Percentiles rank a stretch among this genome's conserved stretches.
These are phyloP conservation scores for Volucella inanis DNA, from an alignment of 2,888 invertebrate genomes.

Conservation along the genomic window DNA sequence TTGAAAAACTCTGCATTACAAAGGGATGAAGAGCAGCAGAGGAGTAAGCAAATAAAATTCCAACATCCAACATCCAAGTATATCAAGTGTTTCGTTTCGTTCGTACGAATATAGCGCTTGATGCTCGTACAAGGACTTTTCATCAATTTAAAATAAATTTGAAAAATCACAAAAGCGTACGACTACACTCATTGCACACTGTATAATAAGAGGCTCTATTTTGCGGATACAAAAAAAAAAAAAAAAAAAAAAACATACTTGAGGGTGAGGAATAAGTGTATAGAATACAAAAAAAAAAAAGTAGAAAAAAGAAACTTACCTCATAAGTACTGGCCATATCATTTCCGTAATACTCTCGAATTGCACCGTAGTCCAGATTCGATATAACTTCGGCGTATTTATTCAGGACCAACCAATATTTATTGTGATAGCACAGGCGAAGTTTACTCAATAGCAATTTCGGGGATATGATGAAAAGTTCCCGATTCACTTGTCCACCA, in stretches of 20 bases:
- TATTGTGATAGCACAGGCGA: conserved; percentile 82
- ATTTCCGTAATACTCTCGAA: conserved; percentile 81
- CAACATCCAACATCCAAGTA: conserved; percentile 19
- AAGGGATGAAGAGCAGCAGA: not conserved
- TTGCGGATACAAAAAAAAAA: not conserved
- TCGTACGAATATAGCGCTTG: not conserved
- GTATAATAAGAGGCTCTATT: conserved; percentile 38
- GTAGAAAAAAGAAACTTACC: conserved; percentile 78
- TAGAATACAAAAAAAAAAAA: not conserved
- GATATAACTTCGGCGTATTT: conserved; percentile 83
- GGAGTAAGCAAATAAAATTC: conserved; percentile 52
- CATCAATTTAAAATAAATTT: conserved; percentile 72
- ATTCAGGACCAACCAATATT: conserved; percentile 84
- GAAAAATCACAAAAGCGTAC: conserved; percentile 62
- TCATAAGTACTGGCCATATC: conserved; percentile 81
- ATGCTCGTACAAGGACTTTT: conserved; percentile 48
- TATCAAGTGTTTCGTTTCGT: no score
- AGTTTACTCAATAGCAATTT: conserved; percentile 83
- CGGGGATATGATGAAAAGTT: conserved; percentile 79
- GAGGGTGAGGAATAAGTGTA: no score
- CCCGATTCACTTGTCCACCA: conserved; percentile 73
- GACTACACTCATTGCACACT: conserved; percentile 12
- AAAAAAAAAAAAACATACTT: not conserved
- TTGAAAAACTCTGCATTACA: conserved; percentile 36
- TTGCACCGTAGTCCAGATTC: conserved; percentile 82